Percentiles rank a stretch among this genome's conserved stretches.
Evolutionary conservation across 1,140 invertebrate genomes (phyloP).

Genomic region (Pararge aegeria): DNA sequence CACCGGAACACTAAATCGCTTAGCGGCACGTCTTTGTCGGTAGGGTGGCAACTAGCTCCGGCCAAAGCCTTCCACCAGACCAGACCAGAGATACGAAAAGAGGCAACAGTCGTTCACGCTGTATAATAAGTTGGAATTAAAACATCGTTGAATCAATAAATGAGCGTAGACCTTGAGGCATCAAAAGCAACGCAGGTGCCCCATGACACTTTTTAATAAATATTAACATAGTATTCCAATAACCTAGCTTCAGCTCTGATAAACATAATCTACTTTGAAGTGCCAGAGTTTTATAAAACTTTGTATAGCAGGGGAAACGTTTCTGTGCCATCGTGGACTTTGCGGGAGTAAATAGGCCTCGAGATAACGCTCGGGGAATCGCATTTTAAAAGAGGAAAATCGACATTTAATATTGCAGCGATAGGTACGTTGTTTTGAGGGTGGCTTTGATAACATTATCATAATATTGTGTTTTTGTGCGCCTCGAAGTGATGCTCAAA

Average conservation of each 20-base stretch:
- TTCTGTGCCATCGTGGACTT: not conserved
- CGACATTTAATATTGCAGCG: not conserved
- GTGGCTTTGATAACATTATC: not conserved
- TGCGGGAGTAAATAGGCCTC: constrained; percentile 1
- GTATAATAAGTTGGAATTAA: too few species aligned
- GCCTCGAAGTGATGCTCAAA: too few species aligned
- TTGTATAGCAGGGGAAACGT: not conserved
- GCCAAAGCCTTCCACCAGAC: too few species aligned
- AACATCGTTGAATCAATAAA: too few species aligned
- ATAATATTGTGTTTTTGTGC: not conserved
- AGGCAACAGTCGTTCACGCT: too few species aligned
- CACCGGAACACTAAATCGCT: too few species aligned
- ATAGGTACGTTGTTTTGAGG: not conserved
- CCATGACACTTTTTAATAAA: too few species aligned
- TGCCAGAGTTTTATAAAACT: constrained; percentile 1
- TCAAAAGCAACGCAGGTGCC: too few species aligned
- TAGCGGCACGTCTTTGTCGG: too few species aligned
- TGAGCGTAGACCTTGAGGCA: too few species aligned
- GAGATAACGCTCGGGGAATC: not conserved
- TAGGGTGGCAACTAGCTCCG: too few species aligned
- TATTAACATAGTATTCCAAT: not conserved
- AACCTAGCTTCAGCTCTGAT: not conserved
- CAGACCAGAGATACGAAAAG: too few species aligned
- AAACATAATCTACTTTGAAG: not conserved
- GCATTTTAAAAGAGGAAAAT: not conserved